Conservation (phyloP, 2,113 vertebrate species). For the Chiloscyllium plagiosum region DNA sequence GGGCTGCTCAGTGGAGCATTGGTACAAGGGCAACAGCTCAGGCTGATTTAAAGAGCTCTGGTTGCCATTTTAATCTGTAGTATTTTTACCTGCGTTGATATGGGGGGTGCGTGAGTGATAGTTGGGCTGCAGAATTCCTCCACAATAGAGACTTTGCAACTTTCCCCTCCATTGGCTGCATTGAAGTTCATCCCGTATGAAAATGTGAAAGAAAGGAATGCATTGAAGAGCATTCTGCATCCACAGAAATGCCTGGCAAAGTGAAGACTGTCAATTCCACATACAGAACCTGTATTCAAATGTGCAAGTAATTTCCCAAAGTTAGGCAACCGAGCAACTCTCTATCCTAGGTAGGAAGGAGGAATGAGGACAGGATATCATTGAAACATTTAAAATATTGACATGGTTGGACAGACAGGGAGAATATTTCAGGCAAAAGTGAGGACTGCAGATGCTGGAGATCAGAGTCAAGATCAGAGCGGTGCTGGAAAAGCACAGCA, state of each 20-base stretch:
- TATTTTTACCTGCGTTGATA: not conserved
- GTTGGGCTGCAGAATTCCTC: not conserved
- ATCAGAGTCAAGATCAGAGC: too few species aligned
- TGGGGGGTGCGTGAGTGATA: not conserved
- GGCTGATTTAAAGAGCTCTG: not conserved
- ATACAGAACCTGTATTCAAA: not conserved
- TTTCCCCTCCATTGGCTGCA: not conserved
- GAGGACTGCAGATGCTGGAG: too few species aligned
- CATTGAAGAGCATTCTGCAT: not conserved
- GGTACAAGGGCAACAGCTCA: not conserved
- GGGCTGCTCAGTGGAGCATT: conserved; percentile 18
- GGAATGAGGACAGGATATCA: too few species aligned
- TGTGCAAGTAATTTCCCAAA: not conserved
- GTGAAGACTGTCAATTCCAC: not conserved
- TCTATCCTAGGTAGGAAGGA: not conserved
- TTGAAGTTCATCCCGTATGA: not conserved
- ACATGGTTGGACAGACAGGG: too few species aligned
- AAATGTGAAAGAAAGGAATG: not conserved
- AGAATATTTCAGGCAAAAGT: too few species aligned
- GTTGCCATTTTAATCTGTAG: not conserved
- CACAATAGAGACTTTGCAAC: not conserved
- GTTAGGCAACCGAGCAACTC: not conserved
- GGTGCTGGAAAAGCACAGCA: too few species aligned
- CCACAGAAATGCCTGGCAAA: not conserved
- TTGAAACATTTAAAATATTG: too few species aligned